Evolutionary conservation across 30 jellyfish, hydroid and myxozoan genomes (phyloP), one percentile per base, ranked within the genome.

Genomic region (Morbakka virulenta): DNA sequence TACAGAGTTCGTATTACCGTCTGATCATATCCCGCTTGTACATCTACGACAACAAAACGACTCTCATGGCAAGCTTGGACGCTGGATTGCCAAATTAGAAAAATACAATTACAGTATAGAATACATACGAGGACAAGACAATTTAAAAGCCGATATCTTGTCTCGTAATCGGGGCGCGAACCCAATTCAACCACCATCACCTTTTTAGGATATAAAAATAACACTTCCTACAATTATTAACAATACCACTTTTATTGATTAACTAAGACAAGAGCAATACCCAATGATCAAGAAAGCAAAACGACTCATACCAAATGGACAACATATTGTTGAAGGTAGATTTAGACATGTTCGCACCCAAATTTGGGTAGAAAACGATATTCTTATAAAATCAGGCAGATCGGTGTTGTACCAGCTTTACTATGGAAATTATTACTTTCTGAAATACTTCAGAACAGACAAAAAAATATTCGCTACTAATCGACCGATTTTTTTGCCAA

Each of bases 361-460:
- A 52, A 31, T 73, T 2, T 49, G 79, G 35, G 34, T 73, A 25
- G 85, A 73, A 51, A 51, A 73, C 32, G 88, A 50, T 32, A 47
- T 77, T 17, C 57, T 77, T 21, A 77, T 76, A n/a, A 77, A 77
- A 31, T 77, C 82, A 13, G 82, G 88, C 11, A 52, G 82, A n/a
- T 80, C 88, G 48, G 72, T n/a, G n/a, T 77, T 24, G 22, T 77
- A 26, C 88, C 88, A 76, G 80, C 80, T 20, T 35, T 76, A 27
- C 51, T 77, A 32, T 63, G 82, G 11, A 28, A 63, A 28, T 41
- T 32, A 21, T 52, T 77, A 32, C 30, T 77, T 1, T 21, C 81
- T n/a, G 32, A 33, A 62, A 22, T 22, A 21, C 82, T 61, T 63
- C 32, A 77, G 2, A 35, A 32, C 3, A 64, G 28, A 12, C 82